A percentile compares a stretch with the other conserved stretches of the same genome.
phyloP scores from a whole-genome alignment of 2,113 vertebrate genomes.

The Astatoreochromis straeleni region DNA sequence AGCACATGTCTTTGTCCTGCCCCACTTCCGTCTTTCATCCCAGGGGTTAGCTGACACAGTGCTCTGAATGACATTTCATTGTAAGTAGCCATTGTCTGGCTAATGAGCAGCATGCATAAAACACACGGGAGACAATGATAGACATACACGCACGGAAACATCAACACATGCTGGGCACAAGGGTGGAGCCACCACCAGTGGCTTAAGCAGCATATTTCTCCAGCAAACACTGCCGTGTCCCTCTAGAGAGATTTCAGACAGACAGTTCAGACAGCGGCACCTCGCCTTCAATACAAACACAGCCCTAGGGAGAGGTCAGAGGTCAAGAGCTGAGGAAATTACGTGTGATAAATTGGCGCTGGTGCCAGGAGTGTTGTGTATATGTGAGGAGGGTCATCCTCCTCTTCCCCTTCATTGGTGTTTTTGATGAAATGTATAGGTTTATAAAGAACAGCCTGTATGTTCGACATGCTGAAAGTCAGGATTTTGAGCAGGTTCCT shows the following conservation, averaged over 20 bases:
- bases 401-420: background rate
- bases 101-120: slow-evolving; percentile 58
- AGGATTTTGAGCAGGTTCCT: background rate
- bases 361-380: slow-evolving; percentile 14
- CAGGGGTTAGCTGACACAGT: slow-evolving; percentile 42
- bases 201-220: slow-evolving; percentile 18
- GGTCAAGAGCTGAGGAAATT: slow-evolving; percentile 52
- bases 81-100: slow-evolving; percentile 45
- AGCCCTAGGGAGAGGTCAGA: slow-evolving; percentile 27
- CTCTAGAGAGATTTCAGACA: slow-evolving; percentile 17
- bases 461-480: background rate
- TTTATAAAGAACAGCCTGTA: slow-evolving; percentile 3
- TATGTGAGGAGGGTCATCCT: slow-evolving; percentile 22
- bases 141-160: slow-evolving; percentile 3
- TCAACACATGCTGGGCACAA: background rate
- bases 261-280: slow-evolving; percentile 26
- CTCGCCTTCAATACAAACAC: slow-evolving; percentile 46
- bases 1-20: background rate
- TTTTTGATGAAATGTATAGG: slow-evolving; percentile 34
- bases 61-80: slow-evolving; percentile 31
- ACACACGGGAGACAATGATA: slow-evolving; percentile 45
- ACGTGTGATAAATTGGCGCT: slow-evolving; percentile 38
- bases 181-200: background rate
- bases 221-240: background rate
- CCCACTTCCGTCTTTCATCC: slow-evolving; percentile 4